Percentiles rank a stretch among this genome's conserved stretches.
Conservation (phyloP, 2,113 vertebrate genomes). For the Corythoichthys haematopterus region DNA sequence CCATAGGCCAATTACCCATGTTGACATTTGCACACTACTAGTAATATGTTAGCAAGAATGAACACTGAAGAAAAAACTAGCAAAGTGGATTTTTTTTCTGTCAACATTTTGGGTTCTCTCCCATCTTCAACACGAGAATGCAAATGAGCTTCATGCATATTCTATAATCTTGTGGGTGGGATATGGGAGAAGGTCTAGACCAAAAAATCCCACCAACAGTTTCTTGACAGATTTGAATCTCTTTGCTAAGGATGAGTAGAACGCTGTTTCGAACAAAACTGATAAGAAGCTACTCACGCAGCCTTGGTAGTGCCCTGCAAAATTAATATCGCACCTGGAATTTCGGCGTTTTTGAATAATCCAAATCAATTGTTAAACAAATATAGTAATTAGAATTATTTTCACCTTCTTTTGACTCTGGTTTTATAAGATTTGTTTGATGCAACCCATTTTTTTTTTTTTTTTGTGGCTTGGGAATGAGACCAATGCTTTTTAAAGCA, state of each 20-base stretch:
- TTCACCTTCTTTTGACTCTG: too few relatives aligned
- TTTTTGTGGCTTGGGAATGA: too few relatives aligned
- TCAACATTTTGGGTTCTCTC: not conserved
- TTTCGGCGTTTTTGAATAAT: not conserved
- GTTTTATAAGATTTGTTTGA: too few relatives aligned
- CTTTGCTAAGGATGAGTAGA: not conserved
- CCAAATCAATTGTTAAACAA: not conserved
- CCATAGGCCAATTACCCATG: constrained; percentile 8
- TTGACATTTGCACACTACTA: constrained; percentile 19
- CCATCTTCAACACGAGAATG: not conserved
- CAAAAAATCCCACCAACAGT: not conserved
- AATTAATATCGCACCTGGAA: too few relatives aligned
- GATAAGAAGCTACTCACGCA: not conserved
- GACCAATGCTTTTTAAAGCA: too few relatives aligned
- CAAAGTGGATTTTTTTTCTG: not conserved
- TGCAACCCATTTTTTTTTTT: too few relatives aligned
- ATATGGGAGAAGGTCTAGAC: not conserved
- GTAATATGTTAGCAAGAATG: constrained; percentile 16
- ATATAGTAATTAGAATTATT: not conserved
- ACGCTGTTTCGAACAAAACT: not conserved
- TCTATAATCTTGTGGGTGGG: constrained; percentile 3
- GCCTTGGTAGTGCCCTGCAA: not conserved
- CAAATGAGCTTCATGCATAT: constrained; percentile 11
- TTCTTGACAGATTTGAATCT: not conserved
- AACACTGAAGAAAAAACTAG: not conserved